A percentile compares a stretch with the other conserved stretches of the same genome.
Evolutionary conservation across 1,140 invertebrate species (phyloP).

Genomic region (Lucilia cuprina): DNA sequence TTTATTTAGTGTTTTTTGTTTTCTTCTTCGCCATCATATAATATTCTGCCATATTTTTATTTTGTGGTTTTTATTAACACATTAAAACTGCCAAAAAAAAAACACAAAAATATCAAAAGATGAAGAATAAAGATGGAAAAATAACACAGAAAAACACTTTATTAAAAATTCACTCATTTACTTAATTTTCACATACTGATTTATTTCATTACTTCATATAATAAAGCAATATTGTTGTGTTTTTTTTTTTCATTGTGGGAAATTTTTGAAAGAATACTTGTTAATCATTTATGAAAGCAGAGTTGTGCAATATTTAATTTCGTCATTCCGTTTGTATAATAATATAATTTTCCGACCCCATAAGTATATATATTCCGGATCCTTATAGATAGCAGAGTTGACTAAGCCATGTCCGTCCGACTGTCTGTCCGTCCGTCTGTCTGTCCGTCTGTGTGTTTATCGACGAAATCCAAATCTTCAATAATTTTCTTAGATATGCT

Average conservation of each 20-base stretch:
- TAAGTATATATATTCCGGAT: too few relatives aligned
- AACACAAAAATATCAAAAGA: neutral
- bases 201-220: neutral
- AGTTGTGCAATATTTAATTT: neutral
- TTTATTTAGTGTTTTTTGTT: neutral
- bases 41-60: neutral
- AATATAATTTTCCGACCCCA: too few relatives aligned
- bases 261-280: neutral
- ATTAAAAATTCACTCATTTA: constrained; percentile 1
- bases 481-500: too few relatives aligned
- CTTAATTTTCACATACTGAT: neutral
- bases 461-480: too few relatives aligned
- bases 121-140: neutral
- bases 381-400: too few relatives aligned
- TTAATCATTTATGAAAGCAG: neutral
- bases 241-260: neutral
- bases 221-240: too few relatives aligned
- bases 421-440: too few relatives aligned
- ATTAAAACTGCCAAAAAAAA: constrained; percentile 4
- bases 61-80: constrained; percentile 9
- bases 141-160: neutral
- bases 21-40: neutral
- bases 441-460: too few relatives aligned
- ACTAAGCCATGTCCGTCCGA: too few relatives aligned
- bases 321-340: too few relatives aligned